Base-by-base conservation (phyloP, 2,113 vertebrate genomes). In the Trochalopteron elliotii region DNA sequence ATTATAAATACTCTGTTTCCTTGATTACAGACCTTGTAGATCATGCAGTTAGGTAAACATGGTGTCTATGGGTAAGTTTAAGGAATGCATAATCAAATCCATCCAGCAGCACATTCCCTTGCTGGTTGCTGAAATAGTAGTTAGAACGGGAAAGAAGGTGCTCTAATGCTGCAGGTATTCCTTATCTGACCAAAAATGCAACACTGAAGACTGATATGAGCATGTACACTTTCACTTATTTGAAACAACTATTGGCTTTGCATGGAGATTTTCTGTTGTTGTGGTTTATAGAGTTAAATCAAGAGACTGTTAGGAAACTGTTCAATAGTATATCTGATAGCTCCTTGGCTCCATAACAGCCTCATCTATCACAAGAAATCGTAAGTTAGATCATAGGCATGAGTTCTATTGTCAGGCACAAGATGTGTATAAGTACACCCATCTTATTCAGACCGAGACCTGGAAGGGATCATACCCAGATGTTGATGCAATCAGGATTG, bases 381-480 rank as follows among this genome's bases (percentile, higher is more conserved):
- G 20, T 25, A 53, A 47, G 24, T 40, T 56, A 80, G 11, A 28
- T 23, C 1, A 3, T 6, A 68, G 9, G 2, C 7, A 17, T 31
- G 4, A 49, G 9, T 37, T 75, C 22, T 27, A 16, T 45, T 83
- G 33, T 45, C 16, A 42, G 20, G 16, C 20, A 53, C 15, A 35
- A 24, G 11, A 44, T 35, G 25, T 28, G 10, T 15, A 47, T 53
- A 37, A 80, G 57, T 25, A 64, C 11, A 70, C 2, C 2, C 3
- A 47, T 44, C 1, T 16, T 33, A 52, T 44, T n/a, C 31, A 28
- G 22, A 61, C 14, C 0, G 0, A 5, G 16, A 3, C 8, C 33
- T 56, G 22, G 21, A 19, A 44, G 12, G 37, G 31, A 52, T 69
- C 31, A 44, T 16, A 37, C 18, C 8, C 47, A 23, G 28, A 19